These are phyloP conservation scores for Tenrec ecaudatus DNA, from an alignment of 2,113 vertebrate genomes.

Conservation along the genomic window DNA sequence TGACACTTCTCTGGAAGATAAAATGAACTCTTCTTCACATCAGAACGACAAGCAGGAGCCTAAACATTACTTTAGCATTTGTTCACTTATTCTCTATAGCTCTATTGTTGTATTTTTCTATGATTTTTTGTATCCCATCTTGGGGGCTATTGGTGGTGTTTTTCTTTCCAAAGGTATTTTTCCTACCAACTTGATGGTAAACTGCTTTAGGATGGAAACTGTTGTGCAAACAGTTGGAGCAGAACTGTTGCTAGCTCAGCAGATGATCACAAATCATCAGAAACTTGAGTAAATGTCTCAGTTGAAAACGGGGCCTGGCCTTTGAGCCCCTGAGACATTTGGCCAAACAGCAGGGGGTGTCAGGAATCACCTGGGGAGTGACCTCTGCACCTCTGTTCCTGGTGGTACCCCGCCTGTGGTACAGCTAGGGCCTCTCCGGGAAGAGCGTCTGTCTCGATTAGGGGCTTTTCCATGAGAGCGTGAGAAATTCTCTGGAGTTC, in stretches of 20 bases:
- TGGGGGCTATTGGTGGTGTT: neutral
- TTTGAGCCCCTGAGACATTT: no score
- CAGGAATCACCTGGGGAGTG: neutral
- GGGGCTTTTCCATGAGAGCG: neutral
- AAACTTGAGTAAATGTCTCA: neutral
- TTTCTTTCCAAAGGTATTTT: neutral
- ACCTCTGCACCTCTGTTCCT: neutral
- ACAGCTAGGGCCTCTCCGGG: neutral
- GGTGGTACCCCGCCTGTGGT: neutral
- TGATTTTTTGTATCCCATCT: neutral
- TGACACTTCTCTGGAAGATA: neutral
- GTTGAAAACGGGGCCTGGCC: neutral
- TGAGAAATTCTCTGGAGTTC: constrained; percentile 55
- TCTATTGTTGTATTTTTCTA: neutral
- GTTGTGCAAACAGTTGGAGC: neutral
- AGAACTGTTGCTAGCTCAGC: neutral
- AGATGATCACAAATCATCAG: neutral
- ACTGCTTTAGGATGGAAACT: neutral
- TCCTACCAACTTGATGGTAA: neutral
- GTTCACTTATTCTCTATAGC: neutral
- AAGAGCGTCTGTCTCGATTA: neutral
- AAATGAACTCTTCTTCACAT: neutral
- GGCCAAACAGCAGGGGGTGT: neutral
- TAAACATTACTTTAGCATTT: neutral
- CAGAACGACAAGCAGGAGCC: neutral